phyloP scores from a whole-genome alignment of 1,140 invertebrate genomes.

The Bombus balteatus region DNA sequence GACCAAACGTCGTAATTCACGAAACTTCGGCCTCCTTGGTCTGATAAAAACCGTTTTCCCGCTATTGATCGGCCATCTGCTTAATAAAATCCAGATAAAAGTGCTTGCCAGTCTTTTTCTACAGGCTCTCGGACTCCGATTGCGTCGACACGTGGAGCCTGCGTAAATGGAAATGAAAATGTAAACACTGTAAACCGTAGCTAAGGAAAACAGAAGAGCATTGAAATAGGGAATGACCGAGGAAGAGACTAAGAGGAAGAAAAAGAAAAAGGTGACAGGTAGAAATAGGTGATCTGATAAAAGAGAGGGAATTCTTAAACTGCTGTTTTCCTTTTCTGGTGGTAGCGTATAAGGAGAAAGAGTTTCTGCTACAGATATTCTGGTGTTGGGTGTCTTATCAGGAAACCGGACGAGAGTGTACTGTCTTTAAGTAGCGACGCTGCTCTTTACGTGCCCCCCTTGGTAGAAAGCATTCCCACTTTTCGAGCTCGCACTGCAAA shows the following conservation, averaged over 20 bases:
- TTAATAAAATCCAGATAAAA: slow-evolving; percentile 67
- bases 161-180: slow-evolving; percentile 43
- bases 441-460: slow-evolving; percentile 24
- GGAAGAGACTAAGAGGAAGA: not conserved
- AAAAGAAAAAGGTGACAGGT: not conserved
- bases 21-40: slow-evolving; percentile 53
- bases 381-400: slow-evolving; percentile 31
- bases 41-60: slow-evolving; percentile 61
- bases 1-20: slow-evolving; percentile 54
- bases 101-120: not conserved
- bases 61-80: slow-evolving; percentile 53
- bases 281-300: not conserved
- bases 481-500: not conserved
- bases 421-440: not conserved
- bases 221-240: not conserved
- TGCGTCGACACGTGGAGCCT: slow-evolving; percentile 2
- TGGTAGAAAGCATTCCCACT: not conserved
- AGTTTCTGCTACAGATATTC: not conserved
- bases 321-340: not conserved
- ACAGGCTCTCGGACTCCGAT: not conserved
- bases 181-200: slow-evolving; percentile 31
- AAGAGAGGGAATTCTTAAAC: slow-evolving; percentile 4
- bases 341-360: slow-evolving; percentile 17
- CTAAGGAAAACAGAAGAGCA: not conserved
- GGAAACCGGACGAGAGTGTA: slow-evolving; percentile 31